Conservation (phyloP, 2,888 invertebrate genomes). For the Drosophila peninsularis region DNA sequence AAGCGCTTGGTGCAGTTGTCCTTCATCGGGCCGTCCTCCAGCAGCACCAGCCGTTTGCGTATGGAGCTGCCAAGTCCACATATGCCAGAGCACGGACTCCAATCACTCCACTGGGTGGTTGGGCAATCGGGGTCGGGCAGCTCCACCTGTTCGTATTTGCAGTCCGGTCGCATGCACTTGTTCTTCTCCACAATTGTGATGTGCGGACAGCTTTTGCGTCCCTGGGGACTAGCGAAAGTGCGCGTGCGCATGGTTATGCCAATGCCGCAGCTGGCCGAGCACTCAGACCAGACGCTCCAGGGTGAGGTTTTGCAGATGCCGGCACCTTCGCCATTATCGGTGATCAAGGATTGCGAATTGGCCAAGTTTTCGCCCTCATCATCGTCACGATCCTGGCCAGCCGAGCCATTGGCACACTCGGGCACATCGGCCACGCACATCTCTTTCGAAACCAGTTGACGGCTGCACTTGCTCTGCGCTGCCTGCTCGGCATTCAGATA, state of each 20-base stretch:
- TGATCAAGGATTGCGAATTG: slow-evolving; percentile 77
- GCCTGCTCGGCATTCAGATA: slow-evolving; percentile 91
- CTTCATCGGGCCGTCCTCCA: slow-evolving; percentile 87
- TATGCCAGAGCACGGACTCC: slow-evolving; percentile 95
- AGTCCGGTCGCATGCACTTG: slow-evolving; percentile 89
- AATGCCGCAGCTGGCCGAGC: slow-evolving; percentile 93
- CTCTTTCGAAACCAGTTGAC: slow-evolving; percentile 93
- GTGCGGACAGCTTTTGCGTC: slow-evolving; percentile 92
- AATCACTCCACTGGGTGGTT: slow-evolving; percentile 95
- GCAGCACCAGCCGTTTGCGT: slow-evolving; percentile 89
- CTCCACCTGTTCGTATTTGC: slow-evolving; percentile 85
- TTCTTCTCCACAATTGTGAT: slow-evolving; percentile 91
- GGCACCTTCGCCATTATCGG: slow-evolving; percentile 82
- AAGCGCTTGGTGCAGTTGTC: slow-evolving; percentile 88
- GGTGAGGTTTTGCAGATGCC: slow-evolving; percentile 83
- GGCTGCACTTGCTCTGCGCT: slow-evolving; percentile 88
- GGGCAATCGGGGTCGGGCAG: slow-evolving; percentile 87
- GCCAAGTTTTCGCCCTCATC: slow-evolving; percentile 84
- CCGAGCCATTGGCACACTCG: slow-evolving; percentile 88
- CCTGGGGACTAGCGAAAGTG: slow-evolving; percentile 90
- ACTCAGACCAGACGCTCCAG: slow-evolving; percentile 88
- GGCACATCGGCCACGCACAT: slow-evolving; percentile 93
- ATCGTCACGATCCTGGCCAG: slow-evolving; percentile 84
- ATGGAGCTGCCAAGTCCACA: slow-evolving; percentile 92
- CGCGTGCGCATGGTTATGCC: slow-evolving; percentile 91